These are phyloP conservation scores for Clostera curtula DNA, from an alignment of 2,888 invertebrate genomes.

Conservation along the genomic window DNA sequence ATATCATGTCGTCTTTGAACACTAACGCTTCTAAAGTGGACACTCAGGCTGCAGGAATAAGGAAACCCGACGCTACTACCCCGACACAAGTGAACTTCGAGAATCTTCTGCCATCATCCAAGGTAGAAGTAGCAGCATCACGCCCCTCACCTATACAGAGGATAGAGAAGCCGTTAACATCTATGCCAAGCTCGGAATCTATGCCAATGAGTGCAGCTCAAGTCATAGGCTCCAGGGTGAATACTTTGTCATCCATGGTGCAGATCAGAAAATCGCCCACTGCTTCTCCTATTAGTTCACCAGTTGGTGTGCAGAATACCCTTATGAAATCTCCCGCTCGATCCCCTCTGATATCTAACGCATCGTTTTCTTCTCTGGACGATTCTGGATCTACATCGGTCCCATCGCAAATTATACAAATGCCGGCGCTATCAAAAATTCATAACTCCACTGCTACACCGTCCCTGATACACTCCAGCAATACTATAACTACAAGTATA, in stretches of 20 bases:
- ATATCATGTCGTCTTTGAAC: constrained; percentile 79
- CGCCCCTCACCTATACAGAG: constrained; percentile 57
- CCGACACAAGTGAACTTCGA: constrained; percentile 71
- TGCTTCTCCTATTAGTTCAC: constrained; percentile 61
- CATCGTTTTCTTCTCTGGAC: constrained; percentile 39
- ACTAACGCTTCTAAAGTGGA: constrained; percentile 65
- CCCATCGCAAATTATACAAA: constrained; percentile 64
- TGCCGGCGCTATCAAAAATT: constrained; percentile 68
- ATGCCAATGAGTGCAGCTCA: constrained; percentile 56
- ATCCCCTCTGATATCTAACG: constrained; percentile 53
- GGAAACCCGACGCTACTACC: constrained; percentile 57
- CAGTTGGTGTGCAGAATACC: constrained; percentile 46
- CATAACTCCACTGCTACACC: constrained; percentile 43
- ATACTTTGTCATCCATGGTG: constrained; percentile 50
- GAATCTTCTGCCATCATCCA: constrained; percentile 65
- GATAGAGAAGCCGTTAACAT: constrained; percentile 44
- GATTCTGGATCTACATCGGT: constrained; percentile 40
- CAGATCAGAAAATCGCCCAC: constrained; percentile 65
- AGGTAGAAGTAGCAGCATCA: constrained; percentile 58
- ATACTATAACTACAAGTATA: constrained; percentile 53
- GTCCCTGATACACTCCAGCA: constrained; percentile 54
- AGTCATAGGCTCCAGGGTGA: constrained; percentile 54
- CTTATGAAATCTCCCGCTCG: constrained; percentile 63
- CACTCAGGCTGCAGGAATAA: constrained; percentile 61
- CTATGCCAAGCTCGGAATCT: constrained; percentile 37